Conservation (phyloP, 2,888 invertebrate species). For the Idaea biselata region DNA sequence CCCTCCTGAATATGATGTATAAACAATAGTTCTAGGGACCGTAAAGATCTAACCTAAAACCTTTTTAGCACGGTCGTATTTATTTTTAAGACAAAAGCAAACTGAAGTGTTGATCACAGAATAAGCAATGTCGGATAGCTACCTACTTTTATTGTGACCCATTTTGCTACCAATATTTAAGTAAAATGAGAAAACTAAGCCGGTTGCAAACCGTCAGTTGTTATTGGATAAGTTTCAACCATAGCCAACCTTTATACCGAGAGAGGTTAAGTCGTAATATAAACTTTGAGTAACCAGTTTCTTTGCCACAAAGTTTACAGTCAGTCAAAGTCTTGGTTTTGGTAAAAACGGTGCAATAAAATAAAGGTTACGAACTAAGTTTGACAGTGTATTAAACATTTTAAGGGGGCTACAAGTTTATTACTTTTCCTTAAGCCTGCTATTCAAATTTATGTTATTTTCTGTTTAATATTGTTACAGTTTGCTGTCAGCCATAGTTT, state of each 20-base stretch:
- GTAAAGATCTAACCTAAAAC: background rate
- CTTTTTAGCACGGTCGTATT: background rate
- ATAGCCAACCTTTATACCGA: constrained; percentile 42
- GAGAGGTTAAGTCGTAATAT: constrained; percentile 66
- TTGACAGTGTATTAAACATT: constrained; percentile 5
- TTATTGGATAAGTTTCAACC: constrained; percentile 73
- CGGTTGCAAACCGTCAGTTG: constrained; percentile 45
- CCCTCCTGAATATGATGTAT: background rate
- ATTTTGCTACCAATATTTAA: constrained; percentile 36
- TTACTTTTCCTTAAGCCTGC: background rate
- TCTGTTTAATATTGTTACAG: background rate
- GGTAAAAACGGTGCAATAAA: constrained; percentile 22
- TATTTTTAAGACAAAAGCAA: background rate
- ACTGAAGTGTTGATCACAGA: background rate
- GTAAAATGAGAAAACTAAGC: constrained; percentile 43
- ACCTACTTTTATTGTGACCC: constrained; percentile 15
- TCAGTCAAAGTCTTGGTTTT: constrained; percentile 28
- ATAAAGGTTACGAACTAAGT: constrained; percentile 18
- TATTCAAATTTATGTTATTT: background rate
- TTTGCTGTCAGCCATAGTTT: background rate
- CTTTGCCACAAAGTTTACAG: constrained; percentile 36
- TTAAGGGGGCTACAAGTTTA: constrained; percentile 1
- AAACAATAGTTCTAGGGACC: background rate
- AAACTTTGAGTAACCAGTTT: constrained; percentile 59
- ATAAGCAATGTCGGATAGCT: background rate